Evolutionary conservation across 37 sponge, comb jelly and placozoan genomes (phyloP), one percentile per base, ranked within the genome.

Genomic region (Sycon ciliatum): DNA sequence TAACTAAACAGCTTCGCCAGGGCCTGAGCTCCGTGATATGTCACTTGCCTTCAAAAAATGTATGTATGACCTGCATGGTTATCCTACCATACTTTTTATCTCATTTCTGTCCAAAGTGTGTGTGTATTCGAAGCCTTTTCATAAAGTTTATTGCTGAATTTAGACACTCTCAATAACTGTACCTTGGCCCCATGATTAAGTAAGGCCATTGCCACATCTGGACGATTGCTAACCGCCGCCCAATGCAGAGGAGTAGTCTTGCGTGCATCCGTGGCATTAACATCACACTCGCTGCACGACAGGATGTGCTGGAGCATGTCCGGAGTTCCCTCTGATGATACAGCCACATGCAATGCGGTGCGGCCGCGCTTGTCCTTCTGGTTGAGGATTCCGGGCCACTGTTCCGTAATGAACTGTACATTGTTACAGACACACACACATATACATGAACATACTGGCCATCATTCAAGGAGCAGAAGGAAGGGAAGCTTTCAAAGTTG

Each of bases 341-440:
- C 63, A 11, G 63, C 63, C 11, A 60, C 22, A 34, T 89, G 90
- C n/a, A 89, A 80, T 26, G 78, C 78, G 0, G 86, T 85, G 37
- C 90, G 52, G 20, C 86, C 90, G 35, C 79, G 75, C 7, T 38
- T 28, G 60, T 89, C 90, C 31, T 31, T 38, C 34, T 54, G 56
- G 30, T 85, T 89, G 20, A 82, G 74, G 6, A 40, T 77, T 2
- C 16, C 68, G 35, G 78, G 79, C 29, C 64, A 38, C 31, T 29
- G 31, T 32, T 82, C 83, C 33, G 85, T 65, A 13, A 89, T 79
- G 16, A 77, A 76, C 89, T 89, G 40, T 2, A 40, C 1, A 55
- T 65, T 26, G 57, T 18, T 42, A 42, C 49, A 42, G 13, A 18
- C 49, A 9, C 13, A 42, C 49, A 42, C 49, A 42, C 49, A 13